phyloP scores from a whole-genome alignment of 2,113 vertebrate genomes.

The Tetrao urogallus region DNA sequence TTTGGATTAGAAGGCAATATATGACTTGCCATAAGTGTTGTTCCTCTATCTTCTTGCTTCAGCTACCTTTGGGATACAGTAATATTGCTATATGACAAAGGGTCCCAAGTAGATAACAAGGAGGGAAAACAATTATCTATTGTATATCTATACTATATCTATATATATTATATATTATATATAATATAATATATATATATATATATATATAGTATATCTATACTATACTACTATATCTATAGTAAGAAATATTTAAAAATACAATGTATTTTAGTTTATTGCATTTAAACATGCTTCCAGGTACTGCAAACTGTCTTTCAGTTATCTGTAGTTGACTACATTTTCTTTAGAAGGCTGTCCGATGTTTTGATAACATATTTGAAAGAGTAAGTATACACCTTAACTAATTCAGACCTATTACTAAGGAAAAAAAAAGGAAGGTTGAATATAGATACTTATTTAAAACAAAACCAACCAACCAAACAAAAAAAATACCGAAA shows the following conservation, averaged over 20 bases:
- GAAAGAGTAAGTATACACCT: not conserved
- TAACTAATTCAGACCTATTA: not conserved
- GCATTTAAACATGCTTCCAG: not conserved
- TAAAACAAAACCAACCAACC: not conserved
- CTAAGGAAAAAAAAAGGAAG: not conserved
- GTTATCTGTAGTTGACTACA: not conserved
- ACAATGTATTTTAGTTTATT: not conserved
- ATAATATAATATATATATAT: no score
- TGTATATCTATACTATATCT: no score
- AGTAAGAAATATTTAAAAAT: not conserved
- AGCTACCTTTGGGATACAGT: no score
- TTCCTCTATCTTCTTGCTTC: not conserved
- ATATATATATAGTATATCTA: no score
- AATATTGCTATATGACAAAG: no score
- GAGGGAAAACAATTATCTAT: not conserved
- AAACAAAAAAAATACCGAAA: not conserved
- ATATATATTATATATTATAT: no score
- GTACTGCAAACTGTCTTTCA: not conserved
- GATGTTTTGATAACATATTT: not conserved
- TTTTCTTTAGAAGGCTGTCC: not conserved
- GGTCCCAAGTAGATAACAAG: no score
- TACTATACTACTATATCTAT: no score
- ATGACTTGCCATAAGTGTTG: not conserved
- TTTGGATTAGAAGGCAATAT: not conserved
- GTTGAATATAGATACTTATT: not conserved